These are phyloP conservation scores for Arrhamphus sclerolepis DNA, from an alignment of 2,797 vertebrate genomes.

Conservation along the genomic window DNA sequence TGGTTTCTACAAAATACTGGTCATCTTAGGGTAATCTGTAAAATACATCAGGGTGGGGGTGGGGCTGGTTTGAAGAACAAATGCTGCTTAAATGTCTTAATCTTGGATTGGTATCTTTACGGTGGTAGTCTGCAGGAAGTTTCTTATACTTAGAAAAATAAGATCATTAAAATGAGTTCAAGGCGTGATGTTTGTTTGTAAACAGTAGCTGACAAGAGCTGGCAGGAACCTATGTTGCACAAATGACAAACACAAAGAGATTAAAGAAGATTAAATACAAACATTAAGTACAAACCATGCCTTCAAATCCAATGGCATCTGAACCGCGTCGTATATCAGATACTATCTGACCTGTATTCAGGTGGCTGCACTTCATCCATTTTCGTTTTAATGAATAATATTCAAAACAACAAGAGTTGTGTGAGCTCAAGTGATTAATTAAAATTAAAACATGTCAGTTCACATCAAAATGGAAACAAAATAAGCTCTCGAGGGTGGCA, in stretches of 20 bases:
- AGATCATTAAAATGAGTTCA: background rate
- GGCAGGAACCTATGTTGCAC: too few relatives aligned
- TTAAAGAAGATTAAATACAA: constrained; percentile 3
- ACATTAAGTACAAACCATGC: background rate
- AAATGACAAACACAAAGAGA: background rate
- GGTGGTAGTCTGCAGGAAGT: too few relatives aligned
- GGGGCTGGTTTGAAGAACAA: too few relatives aligned
- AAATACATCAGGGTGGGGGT: too few relatives aligned
- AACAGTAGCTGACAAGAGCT: too few relatives aligned
- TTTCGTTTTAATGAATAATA: constrained; percentile 6
- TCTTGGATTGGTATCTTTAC: too few relatives aligned
- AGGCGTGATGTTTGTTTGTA: background rate
- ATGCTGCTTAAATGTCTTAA: too few relatives aligned
- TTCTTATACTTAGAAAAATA: too few relatives aligned
- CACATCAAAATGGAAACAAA: constrained; percentile 22
- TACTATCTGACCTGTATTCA: background rate
- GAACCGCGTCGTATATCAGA: background rate
- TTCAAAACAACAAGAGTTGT: background rate
- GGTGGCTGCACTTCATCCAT: background rate
- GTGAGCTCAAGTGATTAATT: constrained; percentile 9
- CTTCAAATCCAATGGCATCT: constrained; percentile 7
- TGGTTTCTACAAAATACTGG: too few relatives aligned
- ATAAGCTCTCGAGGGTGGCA: too few relatives aligned
- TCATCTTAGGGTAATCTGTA: too few relatives aligned
- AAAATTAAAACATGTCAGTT: constrained; percentile 8